phyloP scores from a whole-genome alignment of 1,140 invertebrate species.

The Ericerus pela region DNA sequence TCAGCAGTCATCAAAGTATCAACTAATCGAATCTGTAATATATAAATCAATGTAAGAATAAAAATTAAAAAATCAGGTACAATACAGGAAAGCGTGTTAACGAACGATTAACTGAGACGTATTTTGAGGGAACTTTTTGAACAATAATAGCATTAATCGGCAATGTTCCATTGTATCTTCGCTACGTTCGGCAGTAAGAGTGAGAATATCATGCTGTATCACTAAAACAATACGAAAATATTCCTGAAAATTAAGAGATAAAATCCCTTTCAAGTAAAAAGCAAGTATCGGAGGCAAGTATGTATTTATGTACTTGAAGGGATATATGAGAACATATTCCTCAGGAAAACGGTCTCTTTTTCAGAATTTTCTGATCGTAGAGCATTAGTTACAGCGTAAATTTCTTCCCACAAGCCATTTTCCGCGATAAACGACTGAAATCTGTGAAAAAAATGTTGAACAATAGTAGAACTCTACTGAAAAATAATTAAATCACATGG shows the following conservation, averaged over 20 bases:
- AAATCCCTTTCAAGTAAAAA: background rate
- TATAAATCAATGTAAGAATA: background rate
- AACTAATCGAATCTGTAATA: conserved; percentile 13
- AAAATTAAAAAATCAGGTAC: background rate
- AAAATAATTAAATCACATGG: background rate
- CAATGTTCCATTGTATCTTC: conserved; percentile 78
- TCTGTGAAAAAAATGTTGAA: background rate
- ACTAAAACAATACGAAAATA: conserved; percentile 36
- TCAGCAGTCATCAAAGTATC: conserved; percentile 18
- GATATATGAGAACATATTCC: conserved; percentile 33
- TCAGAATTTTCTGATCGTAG: background rate
- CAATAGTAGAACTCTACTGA: background rate
- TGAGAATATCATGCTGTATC: conserved; percentile 55
- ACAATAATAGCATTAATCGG: conserved; percentile 54
- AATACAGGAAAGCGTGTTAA: background rate
- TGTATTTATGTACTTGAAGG: conserved; percentile 41
- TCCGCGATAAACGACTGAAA: background rate
- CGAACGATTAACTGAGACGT: conserved; percentile 56
- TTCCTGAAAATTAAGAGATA: background rate
- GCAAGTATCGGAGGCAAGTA: background rate
- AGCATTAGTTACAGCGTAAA: background rate
- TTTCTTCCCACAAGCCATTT: conserved; percentile 34
- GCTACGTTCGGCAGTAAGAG: conserved; percentile 67
- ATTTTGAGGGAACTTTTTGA: conserved; percentile 67
- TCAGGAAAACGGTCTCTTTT: conserved; percentile 27